A percentile compares a stretch with the other conserved stretches of the same genome.
Conservation (phyloP, 2,113 vertebrate species). For the Aphelocoma coerulescens region DNA sequence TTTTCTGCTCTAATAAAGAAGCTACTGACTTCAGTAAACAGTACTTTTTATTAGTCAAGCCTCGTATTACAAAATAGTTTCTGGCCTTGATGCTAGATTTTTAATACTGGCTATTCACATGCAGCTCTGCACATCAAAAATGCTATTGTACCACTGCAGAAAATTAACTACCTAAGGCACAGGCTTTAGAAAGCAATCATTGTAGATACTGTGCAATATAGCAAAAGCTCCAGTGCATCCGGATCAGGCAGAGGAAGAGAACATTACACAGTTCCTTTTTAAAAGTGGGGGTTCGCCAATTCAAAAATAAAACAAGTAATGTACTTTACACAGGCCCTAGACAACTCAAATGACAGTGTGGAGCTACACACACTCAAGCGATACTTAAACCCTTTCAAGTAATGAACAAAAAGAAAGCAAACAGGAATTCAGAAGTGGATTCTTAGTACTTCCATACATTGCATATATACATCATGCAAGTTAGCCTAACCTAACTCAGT, state of each 20-base stretch:
- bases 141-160: background rate
- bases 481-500: background rate
- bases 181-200: background rate
- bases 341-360: background rate
- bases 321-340: background rate
- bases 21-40: background rate
- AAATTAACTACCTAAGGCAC: slow-evolving; percentile 17
- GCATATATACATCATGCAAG: background rate
- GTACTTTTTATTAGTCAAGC: background rate
- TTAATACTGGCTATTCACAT: background rate
- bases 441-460: background rate
- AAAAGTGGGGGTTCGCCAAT: background rate
- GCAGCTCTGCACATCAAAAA: slow-evolving; percentile 2
- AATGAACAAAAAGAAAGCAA: background rate
- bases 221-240: background rate
- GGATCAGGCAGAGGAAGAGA: background rate
- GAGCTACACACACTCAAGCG: background rate
- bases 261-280: background rate
- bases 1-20: slow-evolving; percentile 12
- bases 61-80: background rate
- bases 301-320: background rate
- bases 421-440: background rate
- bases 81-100: background rate
- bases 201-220: background rate
- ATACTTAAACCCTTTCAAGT: background rate